phyloP scores from a whole-genome alignment of 2,888 invertebrate genomes.

The Serripes groenlandicus region DNA sequence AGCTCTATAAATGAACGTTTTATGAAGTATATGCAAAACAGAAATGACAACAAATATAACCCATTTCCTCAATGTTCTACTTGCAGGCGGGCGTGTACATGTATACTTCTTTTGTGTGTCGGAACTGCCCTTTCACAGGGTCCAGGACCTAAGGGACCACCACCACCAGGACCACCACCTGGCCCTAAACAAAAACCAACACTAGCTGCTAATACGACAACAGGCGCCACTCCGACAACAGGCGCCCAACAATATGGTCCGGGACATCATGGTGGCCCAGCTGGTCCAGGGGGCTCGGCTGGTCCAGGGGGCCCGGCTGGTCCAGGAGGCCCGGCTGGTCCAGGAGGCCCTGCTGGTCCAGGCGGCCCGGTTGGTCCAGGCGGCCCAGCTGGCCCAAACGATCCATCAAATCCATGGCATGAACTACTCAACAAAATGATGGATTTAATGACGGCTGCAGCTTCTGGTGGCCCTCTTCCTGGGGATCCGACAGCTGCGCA shows the following conservation, averaged over 20 bases:
- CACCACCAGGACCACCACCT: background rate
- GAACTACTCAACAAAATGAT: conserved; percentile 64
- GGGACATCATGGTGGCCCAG: background rate
- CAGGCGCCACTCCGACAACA: too few species aligned
- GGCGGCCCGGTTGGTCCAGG: background rate
- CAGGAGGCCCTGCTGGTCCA: background rate
- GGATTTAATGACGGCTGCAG: conserved; percentile 56
- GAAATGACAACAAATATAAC: background rate
- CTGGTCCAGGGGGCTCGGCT: background rate
- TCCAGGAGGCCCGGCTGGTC: background rate
- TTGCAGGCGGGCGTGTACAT: conserved; percentile 1
- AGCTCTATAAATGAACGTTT: too few species aligned
- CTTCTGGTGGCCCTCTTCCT: conserved; percentile 2
- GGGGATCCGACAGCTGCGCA: background rate
- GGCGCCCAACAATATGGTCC: too few species aligned
- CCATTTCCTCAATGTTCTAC: background rate
- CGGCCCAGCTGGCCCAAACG: background rate
- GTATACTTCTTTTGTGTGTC: background rate
- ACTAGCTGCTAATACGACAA: too few species aligned
- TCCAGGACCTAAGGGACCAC: background rate
- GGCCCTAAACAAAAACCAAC: too few species aligned
- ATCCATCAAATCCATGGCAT: conserved; percentile 56
- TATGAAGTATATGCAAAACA: background rate
- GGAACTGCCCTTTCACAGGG: conserved; percentile 1
- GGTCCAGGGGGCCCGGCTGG: background rate